Evolutionary conservation across 2,797 vertebrate species (phyloP), one percentile per base, ranked within the genome.

Genomic region (Pangasius larnaudii): DNA sequence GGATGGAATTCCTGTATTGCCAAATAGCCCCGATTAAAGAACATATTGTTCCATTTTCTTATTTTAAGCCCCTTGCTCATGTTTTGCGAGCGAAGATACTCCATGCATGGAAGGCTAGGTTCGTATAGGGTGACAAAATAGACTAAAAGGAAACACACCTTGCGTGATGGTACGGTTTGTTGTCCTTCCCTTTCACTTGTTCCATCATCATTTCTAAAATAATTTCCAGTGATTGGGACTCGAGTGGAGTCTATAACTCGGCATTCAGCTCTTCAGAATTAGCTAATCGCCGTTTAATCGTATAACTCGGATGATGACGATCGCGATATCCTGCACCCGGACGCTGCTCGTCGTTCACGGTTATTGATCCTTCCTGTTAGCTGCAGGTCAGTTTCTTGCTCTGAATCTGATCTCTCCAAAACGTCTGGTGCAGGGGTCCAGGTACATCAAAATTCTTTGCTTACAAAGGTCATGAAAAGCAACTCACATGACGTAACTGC

Each of bases 41-140:
- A 53, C 9, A 74, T 63, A 19, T 84, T 65, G 33, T 30, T 22
- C 86, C 79, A 82, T 93, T 89, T 92, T 87, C 87, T 81, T 85
- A 91, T 86, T 83, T 89, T 92, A 86, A 91, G 91, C 92, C 59
- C 59, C 22, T 8, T 61, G 22, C 59, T 61, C 59, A 22, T 24
- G 19, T 8, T 59, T 58, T 58, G 3, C 16, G 16, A 22, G 56
- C 18, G 56, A 58, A 6, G 56, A 58, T 19, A 14, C 11, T 53
- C 5, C 18, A 5, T 22, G 18, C 56, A 6, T 19, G 5, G 56
- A 58, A 58, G 56, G 18, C 18, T 6, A 58, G 5, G 16, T 59
- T 24, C 6, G 22, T 59, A 24, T 59, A 24, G 58, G 1, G 22
- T 11, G 3, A 13, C 59, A 27, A 59, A 24, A 10, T 10, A 8